Conservation (phyloP, 2,888 invertebrate genomes). For the Plagodis dolabraria region DNA sequence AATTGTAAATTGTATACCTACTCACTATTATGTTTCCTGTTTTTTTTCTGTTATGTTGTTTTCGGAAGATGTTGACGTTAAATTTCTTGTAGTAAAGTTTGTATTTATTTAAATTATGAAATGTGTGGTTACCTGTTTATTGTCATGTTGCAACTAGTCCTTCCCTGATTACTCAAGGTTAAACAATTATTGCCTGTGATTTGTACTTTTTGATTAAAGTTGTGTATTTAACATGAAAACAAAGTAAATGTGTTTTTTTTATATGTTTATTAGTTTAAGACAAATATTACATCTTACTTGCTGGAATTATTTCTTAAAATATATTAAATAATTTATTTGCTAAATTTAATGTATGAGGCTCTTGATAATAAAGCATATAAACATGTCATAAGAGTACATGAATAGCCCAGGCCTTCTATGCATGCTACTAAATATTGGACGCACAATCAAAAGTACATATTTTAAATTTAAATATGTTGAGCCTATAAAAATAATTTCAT, state of each 20-base stretch:
- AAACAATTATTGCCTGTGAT: too few species aligned
- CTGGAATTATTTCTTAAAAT: slow-evolving; percentile 64
- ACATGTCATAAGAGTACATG: slow-evolving; percentile 28
- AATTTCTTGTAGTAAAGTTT: too few species aligned
- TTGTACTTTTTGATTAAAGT: too few species aligned
- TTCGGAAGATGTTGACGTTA: too few species aligned
- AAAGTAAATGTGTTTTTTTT: background rate
- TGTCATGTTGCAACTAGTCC: too few species aligned
- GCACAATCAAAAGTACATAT: slow-evolving; percentile 68
- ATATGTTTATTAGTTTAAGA: slow-evolving; percentile 68
- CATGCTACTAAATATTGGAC: slow-evolving; percentile 68
- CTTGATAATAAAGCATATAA: slow-evolving; percentile 34
- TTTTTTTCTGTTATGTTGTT: too few species aligned
- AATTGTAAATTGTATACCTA: slow-evolving; percentile 45
- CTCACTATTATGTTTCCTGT: too few species aligned
- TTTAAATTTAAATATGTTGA: slow-evolving; percentile 62
- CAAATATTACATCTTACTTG: slow-evolving; percentile 74
- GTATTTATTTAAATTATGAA: too few species aligned
- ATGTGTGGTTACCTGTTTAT: too few species aligned
- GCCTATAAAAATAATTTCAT: slow-evolving; percentile 79
- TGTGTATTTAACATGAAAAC: too few species aligned
- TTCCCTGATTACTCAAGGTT: too few species aligned
- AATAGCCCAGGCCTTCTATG: slow-evolving; percentile 52
- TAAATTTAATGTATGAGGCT: slow-evolving; percentile 74
- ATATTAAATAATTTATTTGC: slow-evolving; percentile 75